Evolutionary conservation across 2,888 invertebrate species (phyloP), one percentile per base, ranked within the genome.

Genomic region (Plebejus argus): DNA sequence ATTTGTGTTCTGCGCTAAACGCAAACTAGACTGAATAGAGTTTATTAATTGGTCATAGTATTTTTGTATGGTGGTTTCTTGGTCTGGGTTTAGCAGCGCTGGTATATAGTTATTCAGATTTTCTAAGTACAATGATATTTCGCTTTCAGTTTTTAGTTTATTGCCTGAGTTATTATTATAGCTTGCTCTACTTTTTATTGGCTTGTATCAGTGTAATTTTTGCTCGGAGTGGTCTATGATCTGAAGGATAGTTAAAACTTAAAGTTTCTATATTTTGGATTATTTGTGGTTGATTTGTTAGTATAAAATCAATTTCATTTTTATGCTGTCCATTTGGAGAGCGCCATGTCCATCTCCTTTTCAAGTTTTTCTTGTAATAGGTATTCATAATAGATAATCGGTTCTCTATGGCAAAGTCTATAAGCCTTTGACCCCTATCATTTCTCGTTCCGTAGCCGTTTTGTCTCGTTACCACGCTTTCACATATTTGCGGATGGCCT

Each of bases 381-480:
- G 53, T 53, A 18, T 53, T 53, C 53, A 53, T 53, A 18, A 53
- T 18, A 5, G 18, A 53, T 53, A 53, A 18, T 18, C n/a, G 18
- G 56, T 56, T 56, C 18, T 18, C 56, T n/a, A 56, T 1, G 56
- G 56, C 56, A n/a, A 56, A n/a, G n/a, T 56, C 56, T 56, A n/a
- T n/a, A n/a, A n/a, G n/a, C n/a, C 56, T 56, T n/a, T 56, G 56
- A n/a, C 56, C 56, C n/a, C 56, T 56, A n/a, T 18, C n/a, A 56
- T 56, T 56, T 56, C 56, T n/a, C 56, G 18, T 7, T 18, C 56
- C 56, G n/a, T 56, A n/a, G 7, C n/a, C n/a, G n/a, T 56, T 56
- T 56, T 56, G 18, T 56, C 7, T 56, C 56, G n/a, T 56, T 7
- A 56, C n/a, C 56, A 56, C 7, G 18, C n/a, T 18, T 56, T 56